Base-by-base conservation (phyloP, 2,888 invertebrate species). In the Heliconius charithonia region DNA sequence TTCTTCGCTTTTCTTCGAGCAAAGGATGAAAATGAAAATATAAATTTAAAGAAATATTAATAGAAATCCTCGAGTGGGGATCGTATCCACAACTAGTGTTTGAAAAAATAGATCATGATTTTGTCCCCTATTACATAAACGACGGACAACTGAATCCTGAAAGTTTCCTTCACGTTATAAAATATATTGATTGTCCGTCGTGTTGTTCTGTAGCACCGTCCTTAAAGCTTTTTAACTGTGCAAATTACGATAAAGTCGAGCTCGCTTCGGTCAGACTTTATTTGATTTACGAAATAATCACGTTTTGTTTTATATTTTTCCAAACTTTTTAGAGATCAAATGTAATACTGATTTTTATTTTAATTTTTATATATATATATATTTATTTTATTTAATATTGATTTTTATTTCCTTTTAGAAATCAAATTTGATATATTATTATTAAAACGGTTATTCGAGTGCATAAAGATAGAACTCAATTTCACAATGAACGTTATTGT, bases 211-310 rank as follows among this genome's bases (percentile, higher is more conserved):
- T 37, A 37, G 37, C n/a, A 37, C 37, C 37, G 37, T 25, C 67
- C n/a, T 67, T 67, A 37, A 67, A 25, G 37, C 67, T 41, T 67
- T 67, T 67, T 67, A 67, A 67, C 37, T 37, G 37, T 37, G 37
- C 37, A 67, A 41, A 37, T 67, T 41, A 69, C 41, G 41, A 41
- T 16, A 41, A 67, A 2, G 41, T 41, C 37, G 13, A 67, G n/a
- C 13, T 67, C 37, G 9, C 67, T n/a, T 41, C n/a, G 67, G 25
- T 25, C 41, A 41, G 37, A 67, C n/a, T 37, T 37, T 41, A 41
- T 41, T 69, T 69, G 41, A 25, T 41, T 25, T 69, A 41, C 16
- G 13, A 6, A 12, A n/a, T 69, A 69, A 41, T 37, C n/a, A 37
- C 37, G n/a, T 37, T 62, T 67, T 67, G 32, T 10, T 22, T 22